A percentile compares a stretch with the other conserved stretches of the same genome.
Evolutionary conservation across 2,113 vertebrate species (phyloP).

Genomic region (Aspidoscelis tigris): DNA sequence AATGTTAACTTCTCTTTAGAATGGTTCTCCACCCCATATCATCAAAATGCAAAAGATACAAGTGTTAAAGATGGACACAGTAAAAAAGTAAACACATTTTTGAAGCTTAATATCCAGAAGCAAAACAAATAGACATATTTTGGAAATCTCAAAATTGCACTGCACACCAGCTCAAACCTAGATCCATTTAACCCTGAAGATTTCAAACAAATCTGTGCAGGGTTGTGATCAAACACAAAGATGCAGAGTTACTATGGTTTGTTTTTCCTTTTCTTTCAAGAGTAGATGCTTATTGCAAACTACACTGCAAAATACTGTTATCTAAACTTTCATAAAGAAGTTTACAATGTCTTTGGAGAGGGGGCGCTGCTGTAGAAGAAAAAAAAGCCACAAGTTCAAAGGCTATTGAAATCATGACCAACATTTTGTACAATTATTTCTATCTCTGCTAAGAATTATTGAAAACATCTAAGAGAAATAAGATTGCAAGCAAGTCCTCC

Average conservation of each 20-base stretch:
- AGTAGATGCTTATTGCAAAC: not conserved
- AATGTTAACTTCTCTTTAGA: not conserved
- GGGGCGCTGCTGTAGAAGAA: not conserved
- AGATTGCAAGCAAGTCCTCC: not conserved
- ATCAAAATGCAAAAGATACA: not conserved
- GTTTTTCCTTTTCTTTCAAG: not conserved
- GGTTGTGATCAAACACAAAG: not conserved
- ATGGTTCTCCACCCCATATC: too few relatives aligned
- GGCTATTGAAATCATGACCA: too few relatives aligned
- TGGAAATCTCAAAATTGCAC: fast-evolving
- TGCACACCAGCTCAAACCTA: not conserved
- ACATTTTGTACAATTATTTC: not conserved
- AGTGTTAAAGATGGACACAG: too few relatives aligned
- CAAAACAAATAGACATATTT: not conserved
- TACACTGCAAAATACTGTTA: too few relatives aligned
- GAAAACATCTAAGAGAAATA: not conserved
- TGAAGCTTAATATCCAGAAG: too few relatives aligned
- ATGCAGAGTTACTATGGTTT: not conserved
- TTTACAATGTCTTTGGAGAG: not conserved
- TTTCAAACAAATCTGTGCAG: not conserved
- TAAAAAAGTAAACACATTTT: not conserved
- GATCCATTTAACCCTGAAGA: not conserved
- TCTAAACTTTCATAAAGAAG: not conserved
- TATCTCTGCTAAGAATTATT: not conserved
- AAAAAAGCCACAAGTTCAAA: not conserved